phyloP scores from a whole-genome alignment of 92 coral and sea anemone genomes.

The Micromussa lordhowensis region DNA sequence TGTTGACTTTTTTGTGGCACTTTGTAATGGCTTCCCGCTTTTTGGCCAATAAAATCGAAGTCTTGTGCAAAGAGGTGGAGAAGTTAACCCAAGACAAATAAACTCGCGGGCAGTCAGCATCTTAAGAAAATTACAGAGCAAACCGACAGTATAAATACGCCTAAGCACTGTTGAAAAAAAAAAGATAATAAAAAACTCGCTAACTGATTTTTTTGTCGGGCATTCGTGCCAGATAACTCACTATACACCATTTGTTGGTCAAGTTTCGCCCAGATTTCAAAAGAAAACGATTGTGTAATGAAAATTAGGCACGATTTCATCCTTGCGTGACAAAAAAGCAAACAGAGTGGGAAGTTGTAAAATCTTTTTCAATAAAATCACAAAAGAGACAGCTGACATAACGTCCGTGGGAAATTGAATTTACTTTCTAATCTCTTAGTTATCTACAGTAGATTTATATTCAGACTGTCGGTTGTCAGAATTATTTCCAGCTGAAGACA shows the following conservation, averaged over 20 bases:
- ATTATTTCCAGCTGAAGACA: no score
- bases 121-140: not conserved
- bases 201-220: not conserved
- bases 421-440: no score
- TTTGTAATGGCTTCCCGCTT: not conserved
- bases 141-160: not conserved
- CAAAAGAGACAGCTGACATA: not conserved
- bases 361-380: no score
- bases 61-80: not conserved
- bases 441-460: no score
- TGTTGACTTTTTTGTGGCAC: not conserved
- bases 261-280: not conserved
- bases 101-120: not conserved
- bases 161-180: not conserved
- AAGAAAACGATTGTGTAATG: not conserved
- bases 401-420: not conserved
- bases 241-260: not conserved
- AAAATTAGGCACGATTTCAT: not conserved
- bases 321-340: not conserved
- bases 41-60: not conserved
- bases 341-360: not conserved
- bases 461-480: no score
- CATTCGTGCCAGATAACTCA: not conserved
- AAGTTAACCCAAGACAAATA: not conserved
- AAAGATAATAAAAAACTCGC: not conserved